Evolutionary conservation across 2,888 invertebrate species (phyloP).

Genomic region (Cheilosia vernalis): DNA sequence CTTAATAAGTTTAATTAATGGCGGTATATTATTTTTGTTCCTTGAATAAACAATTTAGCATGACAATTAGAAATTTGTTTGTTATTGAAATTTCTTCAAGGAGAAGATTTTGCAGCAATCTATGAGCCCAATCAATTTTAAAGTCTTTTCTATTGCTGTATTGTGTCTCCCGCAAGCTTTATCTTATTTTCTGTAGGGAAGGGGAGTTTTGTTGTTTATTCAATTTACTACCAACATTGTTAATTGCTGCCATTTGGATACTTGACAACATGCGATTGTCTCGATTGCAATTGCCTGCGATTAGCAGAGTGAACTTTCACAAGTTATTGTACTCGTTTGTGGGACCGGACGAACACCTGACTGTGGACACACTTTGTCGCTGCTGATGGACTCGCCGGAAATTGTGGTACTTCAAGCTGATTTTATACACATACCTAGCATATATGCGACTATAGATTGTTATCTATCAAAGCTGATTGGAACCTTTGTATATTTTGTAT

Average conservation of each 20-base stretch:
- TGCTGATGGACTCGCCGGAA: background rate
- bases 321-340: background rate
- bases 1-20: slow-evolving; percentile 45
- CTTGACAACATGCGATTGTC: slow-evolving; percentile 22
- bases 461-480: slow-evolving; percentile 7
- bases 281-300: slow-evolving; percentile 27
- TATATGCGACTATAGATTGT: background rate
- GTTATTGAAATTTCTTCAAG: too few species aligned
- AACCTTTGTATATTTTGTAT: background rate
- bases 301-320: background rate
- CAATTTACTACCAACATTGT: slow-evolving; percentile 7
- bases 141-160: slow-evolving; percentile 6
- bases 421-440: background rate
- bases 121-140: slow-evolving; percentile 37
- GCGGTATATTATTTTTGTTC: background rate
- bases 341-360: slow-evolving; percentile 3
- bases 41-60: background rate
- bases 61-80: background rate
- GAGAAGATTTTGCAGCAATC: background rate
- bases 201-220: slow-evolving; percentile 24
- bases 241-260: slow-evolving; percentile 12
- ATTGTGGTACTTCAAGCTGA: background rate
- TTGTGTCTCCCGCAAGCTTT: background rate
- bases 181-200: slow-evolving; percentile 9
- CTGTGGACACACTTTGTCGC: background rate